phyloP scores from a whole-genome alignment of 2,797 vertebrate species.

The Oreortyx pictus region DNA sequence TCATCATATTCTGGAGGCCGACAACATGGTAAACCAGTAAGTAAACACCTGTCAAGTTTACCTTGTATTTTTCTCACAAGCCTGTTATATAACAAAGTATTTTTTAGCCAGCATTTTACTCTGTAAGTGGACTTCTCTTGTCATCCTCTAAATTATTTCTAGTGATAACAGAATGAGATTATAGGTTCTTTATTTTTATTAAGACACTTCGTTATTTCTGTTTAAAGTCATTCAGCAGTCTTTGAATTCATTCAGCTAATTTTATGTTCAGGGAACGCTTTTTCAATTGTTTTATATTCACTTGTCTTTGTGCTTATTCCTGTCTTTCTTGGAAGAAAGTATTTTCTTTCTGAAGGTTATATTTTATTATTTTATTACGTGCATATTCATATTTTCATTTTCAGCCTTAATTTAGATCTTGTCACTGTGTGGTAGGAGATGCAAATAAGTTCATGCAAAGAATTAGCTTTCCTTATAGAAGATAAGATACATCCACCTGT shows the following conservation, averaged over 20 bases:
- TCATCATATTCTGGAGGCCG: constrained; percentile 29
- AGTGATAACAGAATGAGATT: background rate
- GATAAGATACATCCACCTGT: background rate
- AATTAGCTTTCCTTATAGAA: background rate
- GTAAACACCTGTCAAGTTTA: background rate
- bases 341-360: background rate
- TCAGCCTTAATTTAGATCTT: background rate
- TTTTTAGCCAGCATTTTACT: background rate
- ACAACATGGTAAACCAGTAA: constrained; percentile 57
- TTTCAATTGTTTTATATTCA: background rate
- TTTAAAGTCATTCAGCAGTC: background rate
- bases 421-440: background rate
- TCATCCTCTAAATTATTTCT: background rate
- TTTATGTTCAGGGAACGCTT: background rate
- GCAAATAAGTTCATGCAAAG: background rate
- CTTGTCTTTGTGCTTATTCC: background rate
- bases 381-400: background rate
- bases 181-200: background rate
- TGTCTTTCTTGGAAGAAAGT: background rate
- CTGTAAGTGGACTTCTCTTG: background rate
- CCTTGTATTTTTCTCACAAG: background rate
- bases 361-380: background rate
- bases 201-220: background rate
- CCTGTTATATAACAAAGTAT: background rate
- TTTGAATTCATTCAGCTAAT: background rate